These are phyloP conservation scores for Semnornis frantzii DNA, from an alignment of 2,113 vertebrate species.

Conservation along the genomic window DNA sequence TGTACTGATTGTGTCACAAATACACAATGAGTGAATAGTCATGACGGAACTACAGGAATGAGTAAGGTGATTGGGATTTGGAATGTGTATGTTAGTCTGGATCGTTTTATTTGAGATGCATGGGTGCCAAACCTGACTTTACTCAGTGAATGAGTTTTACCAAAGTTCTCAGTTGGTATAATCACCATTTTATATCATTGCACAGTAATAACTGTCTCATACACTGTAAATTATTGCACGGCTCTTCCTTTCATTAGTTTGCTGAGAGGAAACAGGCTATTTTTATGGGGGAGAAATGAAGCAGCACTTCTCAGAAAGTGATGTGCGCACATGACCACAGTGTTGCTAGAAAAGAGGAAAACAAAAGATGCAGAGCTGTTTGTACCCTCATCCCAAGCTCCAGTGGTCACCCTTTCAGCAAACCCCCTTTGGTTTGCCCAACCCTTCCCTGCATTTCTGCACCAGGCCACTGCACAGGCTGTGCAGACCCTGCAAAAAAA, in stretches of 20 bases:
- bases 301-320: slow-evolving; percentile 20
- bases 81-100: neutral
- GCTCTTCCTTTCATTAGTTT: slow-evolving; percentile 38
- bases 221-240: slow-evolving; percentile 32
- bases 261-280: slow-evolving; percentile 2
- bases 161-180: neutral
- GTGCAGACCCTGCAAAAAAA: neutral
- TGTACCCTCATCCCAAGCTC: slow-evolving; percentile 42
- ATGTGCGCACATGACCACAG: slow-evolving; percentile 36
- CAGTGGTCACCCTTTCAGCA: slow-evolving; percentile 3
- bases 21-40: neutral
- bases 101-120: neutral
- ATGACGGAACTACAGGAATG: slow-evolving; percentile 48
- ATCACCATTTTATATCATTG: slow-evolving; percentile 27
- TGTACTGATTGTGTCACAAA: neutral
- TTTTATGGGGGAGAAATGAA: slow-evolving; percentile 51
- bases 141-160: slow-evolving; percentile 23
- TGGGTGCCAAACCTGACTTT: neutral
- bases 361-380: slow-evolving; percentile 20
- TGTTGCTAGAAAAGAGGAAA: slow-evolving; percentile 53
- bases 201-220: slow-evolving; percentile 46
- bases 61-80: slow-evolving; percentile 29
- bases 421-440: slow-evolving; percentile 36
- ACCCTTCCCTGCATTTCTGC: neutral
- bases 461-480: neutral